Percentiles rank a stretch among this genome's conserved stretches.
Conservation (phyloP, 2,888 invertebrate genomes). For the Nemotelus nigrinus region DNA sequence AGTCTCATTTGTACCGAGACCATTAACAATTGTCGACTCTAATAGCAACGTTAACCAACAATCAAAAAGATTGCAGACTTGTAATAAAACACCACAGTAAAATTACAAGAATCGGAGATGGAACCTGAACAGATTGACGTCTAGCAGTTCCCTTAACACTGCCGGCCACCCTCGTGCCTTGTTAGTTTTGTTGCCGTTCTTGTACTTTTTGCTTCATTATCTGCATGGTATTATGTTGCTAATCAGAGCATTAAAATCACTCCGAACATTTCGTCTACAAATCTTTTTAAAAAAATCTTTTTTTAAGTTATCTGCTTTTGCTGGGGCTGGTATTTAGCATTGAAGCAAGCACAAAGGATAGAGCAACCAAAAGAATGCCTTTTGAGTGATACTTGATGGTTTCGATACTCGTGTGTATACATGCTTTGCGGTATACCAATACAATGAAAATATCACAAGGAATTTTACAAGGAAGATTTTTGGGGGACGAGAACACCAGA, state of each 20-base stretch:
- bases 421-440: not conserved
- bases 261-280: slow-evolving; percentile 28
- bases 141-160: not conserved
- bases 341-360: not conserved
- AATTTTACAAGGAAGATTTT: no score
- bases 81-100: slow-evolving; percentile 32
- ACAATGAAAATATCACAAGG: no score
- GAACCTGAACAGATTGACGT: slow-evolving; percentile 3
- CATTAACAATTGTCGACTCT: slow-evolving; percentile 23
- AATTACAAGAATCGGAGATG: not conserved
- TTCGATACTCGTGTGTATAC: not conserved
- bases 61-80: slow-evolving; percentile 19
- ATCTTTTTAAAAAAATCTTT: no score
- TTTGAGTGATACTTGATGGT: not conserved
- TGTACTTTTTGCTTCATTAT: slow-evolving; percentile 15
- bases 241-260: slow-evolving; percentile 50
- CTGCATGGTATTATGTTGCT: slow-evolving; percentile 38
- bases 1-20: slow-evolving; percentile 16
- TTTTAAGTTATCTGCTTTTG: not conserved
- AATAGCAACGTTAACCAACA: slow-evolving; percentile 21
- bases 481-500: no score
- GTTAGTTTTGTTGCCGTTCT: not conserved
- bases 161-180: not conserved
- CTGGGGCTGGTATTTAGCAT: not conserved
- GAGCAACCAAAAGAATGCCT: not conserved